Base-by-base conservation (phyloP, 2,888 invertebrate genomes). In the Eupithecia insigniata region DNA sequence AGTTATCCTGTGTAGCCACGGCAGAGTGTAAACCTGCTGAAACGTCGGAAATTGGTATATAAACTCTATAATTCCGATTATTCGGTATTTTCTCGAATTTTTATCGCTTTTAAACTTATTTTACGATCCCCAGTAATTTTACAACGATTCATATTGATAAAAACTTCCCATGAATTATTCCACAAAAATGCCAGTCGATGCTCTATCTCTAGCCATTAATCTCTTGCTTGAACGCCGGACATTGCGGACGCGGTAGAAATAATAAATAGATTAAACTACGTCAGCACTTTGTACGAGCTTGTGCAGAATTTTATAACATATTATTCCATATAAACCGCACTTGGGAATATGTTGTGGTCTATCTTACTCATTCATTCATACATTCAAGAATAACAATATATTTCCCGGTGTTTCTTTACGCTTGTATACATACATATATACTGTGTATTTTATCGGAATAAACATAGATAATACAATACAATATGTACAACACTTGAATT, bases 201-300 rank as follows among this genome's bases (percentile, higher is more conserved):
- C 36, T 64, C 32, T 12, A 14, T 36, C 10, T 34, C 6, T 14
- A 64, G 10, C 36, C 5, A 32, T 32, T 84, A 86, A 84, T 85
- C 83, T 82, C 77, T 78, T 76, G 80, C 60, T 61, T 61, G 61
- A 12, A 28, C 61, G 78, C 82, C 84, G 83, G 82, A 83, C 79
- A 82, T 79, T 70, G 78, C 73, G 77, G 81, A 83, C 84, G 85
- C 80, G 83, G 76, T 77, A 70, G 76, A 81, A 82, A 86, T 87
- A 83, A 80, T 82, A 83, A 86, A 79, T 77, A 79, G 30, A 34
- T 55, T n/a, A 36, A 32, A 34, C n/a, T n/a, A 32, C 61, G 32
- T 32, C 61, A 34, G 62, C 16, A 34, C n/a, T 34, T 22, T 22
- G 62, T 34, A 60, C 18, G 10, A 28, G 58, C 28, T 58, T 58